Evolutionary conservation across 2,888 invertebrate species (phyloP).

Genomic region (Euspilapteryx auroguttella): DNA sequence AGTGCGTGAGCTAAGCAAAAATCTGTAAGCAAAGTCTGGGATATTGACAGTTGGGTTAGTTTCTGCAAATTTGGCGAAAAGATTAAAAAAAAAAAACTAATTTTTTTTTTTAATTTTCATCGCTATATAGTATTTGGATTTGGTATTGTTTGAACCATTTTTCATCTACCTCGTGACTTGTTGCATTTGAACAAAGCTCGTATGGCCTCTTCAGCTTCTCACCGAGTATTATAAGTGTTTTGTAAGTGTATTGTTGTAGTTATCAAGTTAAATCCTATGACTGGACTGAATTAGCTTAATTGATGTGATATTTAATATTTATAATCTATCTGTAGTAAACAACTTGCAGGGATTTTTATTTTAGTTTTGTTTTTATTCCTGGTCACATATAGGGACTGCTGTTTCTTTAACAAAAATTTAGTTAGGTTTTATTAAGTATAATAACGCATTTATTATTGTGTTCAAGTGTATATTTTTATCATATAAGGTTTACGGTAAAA

Average conservation of each 20-base stretch:
- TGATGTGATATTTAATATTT: constrained; percentile 57
- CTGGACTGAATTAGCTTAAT: constrained; percentile 53
- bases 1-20: no score
- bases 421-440: background rate
- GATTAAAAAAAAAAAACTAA: no score
- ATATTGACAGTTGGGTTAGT: no score
- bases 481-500: constrained; percentile 1
- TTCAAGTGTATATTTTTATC: no score
- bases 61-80: no score
- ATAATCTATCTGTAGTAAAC: constrained; percentile 8
- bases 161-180: no score
- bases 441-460: background rate
- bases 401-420: background rate
- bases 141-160: constrained; percentile 8
- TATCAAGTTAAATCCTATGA: constrained; percentile 40
- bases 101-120: no score
- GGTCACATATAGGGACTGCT: no score
- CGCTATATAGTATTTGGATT: no score
- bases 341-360: no score
- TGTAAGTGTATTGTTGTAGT: constrained; percentile 20
- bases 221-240: constrained; percentile 7
- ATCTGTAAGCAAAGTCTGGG: no score
- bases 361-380: background rate
- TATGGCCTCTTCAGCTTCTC: background rate
- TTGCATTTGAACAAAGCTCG: no score